phyloP scores from a whole-genome alignment of 1,140 invertebrate genomes.

The Trigoniulus corallinus region DNA sequence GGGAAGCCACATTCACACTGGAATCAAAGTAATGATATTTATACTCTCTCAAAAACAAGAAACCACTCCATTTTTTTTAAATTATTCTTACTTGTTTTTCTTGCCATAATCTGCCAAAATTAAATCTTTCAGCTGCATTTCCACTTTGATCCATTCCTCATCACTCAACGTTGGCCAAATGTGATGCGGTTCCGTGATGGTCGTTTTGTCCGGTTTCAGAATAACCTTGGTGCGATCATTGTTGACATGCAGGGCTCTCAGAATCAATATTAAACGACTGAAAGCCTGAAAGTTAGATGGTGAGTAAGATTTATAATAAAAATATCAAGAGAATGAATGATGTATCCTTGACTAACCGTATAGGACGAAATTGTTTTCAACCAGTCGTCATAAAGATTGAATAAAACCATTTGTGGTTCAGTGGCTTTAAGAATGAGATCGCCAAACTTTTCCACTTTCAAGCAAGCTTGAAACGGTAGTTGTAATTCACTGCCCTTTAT shows the following conservation, averaged over 20 bases:
- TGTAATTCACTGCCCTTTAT: constrained; percentile 99
- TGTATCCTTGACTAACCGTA: constrained; percentile 44
- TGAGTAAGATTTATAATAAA: not conserved
- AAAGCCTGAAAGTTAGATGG: constrained; percentile 46
- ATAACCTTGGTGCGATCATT: constrained; percentile 97
- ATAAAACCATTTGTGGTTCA: constrained; percentile 98
- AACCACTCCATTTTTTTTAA: no score
- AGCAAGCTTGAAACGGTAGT: constrained; percentile 95
- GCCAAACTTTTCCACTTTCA: constrained; percentile 98
- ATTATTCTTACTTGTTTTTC: constrained; percentile 73
- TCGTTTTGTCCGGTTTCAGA: constrained; percentile 96
- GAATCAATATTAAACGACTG: constrained; percentile 88
- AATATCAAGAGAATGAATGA: constrained; percentile 8
- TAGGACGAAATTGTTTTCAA: constrained; percentile 91
- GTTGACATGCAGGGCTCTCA: constrained; percentile 94
- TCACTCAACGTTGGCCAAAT: constrained; percentile 97
- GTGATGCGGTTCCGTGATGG: constrained; percentile 95
- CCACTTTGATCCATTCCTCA: constrained; percentile 99
- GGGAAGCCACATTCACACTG: constrained; percentile 90
- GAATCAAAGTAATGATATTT: constrained; percentile 14
- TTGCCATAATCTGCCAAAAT: constrained; percentile 99
- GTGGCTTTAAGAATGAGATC: constrained; percentile 98
- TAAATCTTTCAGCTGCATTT: constrained; percentile 94
- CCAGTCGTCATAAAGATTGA: constrained; percentile 99
- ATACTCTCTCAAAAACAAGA: not conserved